phyloP scores from a whole-genome alignment of 2,888 invertebrate species.

The Anticlea derivata region DNA sequence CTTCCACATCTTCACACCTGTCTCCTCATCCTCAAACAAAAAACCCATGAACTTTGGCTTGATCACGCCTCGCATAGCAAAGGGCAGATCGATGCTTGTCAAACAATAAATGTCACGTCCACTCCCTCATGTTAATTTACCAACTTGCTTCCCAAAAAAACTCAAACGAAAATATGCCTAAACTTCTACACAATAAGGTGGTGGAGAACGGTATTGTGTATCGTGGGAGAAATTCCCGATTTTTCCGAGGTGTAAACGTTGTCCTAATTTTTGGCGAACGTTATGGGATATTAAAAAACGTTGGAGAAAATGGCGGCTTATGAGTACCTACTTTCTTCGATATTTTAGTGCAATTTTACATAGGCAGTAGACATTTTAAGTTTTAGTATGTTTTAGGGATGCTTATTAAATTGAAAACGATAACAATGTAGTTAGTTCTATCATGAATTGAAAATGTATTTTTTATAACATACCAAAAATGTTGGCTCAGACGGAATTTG shows the following conservation, averaged over 20 bases:
- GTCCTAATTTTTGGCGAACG: conserved; percentile 73
- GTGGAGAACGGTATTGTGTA: conserved; percentile 33
- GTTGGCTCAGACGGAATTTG: too few species aligned
- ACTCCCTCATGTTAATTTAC: conserved; percentile 75
- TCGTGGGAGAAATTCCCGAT: conserved; percentile 53
- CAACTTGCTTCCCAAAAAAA: conserved; percentile 13
- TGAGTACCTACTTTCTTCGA: conserved; percentile 18
- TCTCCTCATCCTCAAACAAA: conserved; percentile 30
- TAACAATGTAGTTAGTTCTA: too few species aligned
- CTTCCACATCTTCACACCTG: conserved; percentile 8
- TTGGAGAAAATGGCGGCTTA: conserved; percentile 41
- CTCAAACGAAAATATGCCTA: conserved; percentile 41
- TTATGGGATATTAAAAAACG: conserved; percentile 63
- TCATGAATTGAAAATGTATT: too few species aligned
- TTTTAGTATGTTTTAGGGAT: too few species aligned
- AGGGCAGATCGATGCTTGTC: conserved; percentile 83
- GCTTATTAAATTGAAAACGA: too few species aligned
- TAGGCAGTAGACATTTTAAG: not conserved
- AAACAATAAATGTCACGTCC: conserved; percentile 84
- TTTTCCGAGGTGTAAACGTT: conserved; percentile 79
- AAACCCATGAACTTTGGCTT: conserved; percentile 66
- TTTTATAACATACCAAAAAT: too few species aligned
- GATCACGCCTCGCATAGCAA: conserved; percentile 78
- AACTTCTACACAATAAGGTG: conserved; percentile 30
- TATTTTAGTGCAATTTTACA: conserved; percentile 2